Percentiles rank a stretch among this genome's conserved stretches.
phyloP scores from a whole-genome alignment of 2,888 invertebrate species.

The Pardosa pseudoannulata region DNA sequence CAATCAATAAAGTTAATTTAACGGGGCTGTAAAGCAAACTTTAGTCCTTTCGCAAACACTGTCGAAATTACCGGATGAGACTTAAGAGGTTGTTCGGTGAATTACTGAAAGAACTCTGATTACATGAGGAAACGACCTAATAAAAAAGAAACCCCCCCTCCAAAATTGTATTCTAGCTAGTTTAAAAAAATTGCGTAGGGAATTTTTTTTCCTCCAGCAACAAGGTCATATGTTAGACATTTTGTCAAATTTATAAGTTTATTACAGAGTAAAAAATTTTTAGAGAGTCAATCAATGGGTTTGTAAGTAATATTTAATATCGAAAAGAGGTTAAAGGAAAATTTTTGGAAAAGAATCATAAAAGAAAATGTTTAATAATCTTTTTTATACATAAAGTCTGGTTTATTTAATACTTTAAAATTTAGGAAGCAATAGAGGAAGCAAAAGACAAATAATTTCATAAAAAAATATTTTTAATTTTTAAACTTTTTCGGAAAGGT shows the following conservation, averaged over 20 bases:
- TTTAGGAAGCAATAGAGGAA: no score
- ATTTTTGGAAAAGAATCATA: no score
- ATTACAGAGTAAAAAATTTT: no score
- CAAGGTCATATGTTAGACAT: not conserved
- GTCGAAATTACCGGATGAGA: not conserved
- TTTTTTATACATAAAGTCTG: no score
- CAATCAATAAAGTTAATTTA: conserved; percentile 13
- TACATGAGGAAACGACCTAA: not conserved
- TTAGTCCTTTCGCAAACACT: not conserved
- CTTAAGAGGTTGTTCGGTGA: not conserved
- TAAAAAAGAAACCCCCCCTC: not conserved
- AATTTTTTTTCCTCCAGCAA: not conserved
- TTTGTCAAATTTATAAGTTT: not conserved
- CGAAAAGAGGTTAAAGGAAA: no score
- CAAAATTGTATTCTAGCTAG: not conserved
- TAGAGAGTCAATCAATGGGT: no score
- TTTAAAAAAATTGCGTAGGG: not conserved
- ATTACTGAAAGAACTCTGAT: not conserved
- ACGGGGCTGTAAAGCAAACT: conserved; percentile 1
- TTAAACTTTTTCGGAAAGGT: no score
- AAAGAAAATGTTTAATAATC: no score
- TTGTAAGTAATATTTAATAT: no score
- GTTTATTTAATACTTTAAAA: no score
- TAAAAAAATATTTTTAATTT: no score
- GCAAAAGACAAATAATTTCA: no score